Evolutionary conservation across 1,140 invertebrate genomes (phyloP), one percentile per base, ranked within the genome.

Genomic region (Acromyrmex heyeri): DNA sequence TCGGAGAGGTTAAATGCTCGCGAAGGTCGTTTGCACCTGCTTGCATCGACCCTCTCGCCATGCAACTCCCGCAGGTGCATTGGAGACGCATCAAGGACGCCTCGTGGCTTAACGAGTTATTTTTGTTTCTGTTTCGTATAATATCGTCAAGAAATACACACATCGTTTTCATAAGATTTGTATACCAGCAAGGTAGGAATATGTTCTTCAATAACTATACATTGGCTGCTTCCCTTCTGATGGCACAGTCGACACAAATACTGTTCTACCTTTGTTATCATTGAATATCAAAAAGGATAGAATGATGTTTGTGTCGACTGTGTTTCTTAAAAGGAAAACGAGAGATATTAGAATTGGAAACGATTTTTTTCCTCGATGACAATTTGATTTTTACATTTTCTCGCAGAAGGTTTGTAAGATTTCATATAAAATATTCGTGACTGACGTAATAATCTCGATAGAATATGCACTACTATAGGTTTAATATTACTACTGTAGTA

Each of bases 1-100:
- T 73, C 48, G 27, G 61, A 34, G 69, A 85, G 88, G 69, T 79
- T 88, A 88, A 90, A 92, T 62, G 89, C 72, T 91, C 87, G 82
- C 86, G 88, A 91, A 91, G 91, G 90, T 93, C 92, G 87, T 90
- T 87, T 73, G 81, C 88, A 61, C 87, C 86, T 88, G 73, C 27
- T 65, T 34, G 76, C 14, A 55, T 24, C 62, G 53, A 50, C 64
- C 59, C 73, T 64, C 48, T 44, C 38, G 50, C 64, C 18, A 14
- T n/a, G 53, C 44, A 65, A 48, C 12, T 38, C 27, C 55, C 38
- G 73, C 88, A 88, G 88, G 87, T 88, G 82, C 61, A 30, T 38
- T 14, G 53, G 61, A 72, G 27, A 30, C 27, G 44, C 86, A 81
- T 77, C 87, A 67, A 61, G 81, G 86, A 38, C 50, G n/a, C 64